Base-by-base conservation (phyloP, 2,888 invertebrate species). In the Stenichneumon culpator region DNA sequence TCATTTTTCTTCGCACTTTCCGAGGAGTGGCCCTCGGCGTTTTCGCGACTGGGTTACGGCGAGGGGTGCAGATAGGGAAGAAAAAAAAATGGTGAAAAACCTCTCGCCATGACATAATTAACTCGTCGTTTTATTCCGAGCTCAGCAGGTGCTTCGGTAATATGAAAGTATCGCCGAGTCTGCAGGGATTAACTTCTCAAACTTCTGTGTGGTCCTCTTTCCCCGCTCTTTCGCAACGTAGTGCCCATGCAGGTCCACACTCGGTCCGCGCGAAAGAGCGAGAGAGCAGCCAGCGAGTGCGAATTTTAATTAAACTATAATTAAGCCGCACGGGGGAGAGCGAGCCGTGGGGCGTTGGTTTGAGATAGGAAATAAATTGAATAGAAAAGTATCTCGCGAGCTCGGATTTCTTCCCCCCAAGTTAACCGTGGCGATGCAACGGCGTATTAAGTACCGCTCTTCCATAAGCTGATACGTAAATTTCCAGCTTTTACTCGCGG, bases 221-320 rank as follows among this genome's bases (percentile, higher is more conserved):
- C 36, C 36, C 74, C 4, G 28, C 79, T 44, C 79, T 60, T 74
- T 50, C 36, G 69, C 79, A 75, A 57, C 69, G 74, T 79, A 28
- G 73, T 74, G 72, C 77, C 65, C 70, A 60, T 70, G 47, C 54
- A 60, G 60, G 60, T 14, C 60, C 54, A n/a, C 47, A 11, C 63
- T 50, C n/a, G 74, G 32, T 11, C 44, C 52, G 7, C 19, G 25
- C 47, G 75, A 22, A 60, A 25, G 52, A 73, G 50, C 36, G 54
- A 32, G 87, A 70, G 68, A 32, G 60, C 54, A 32, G 60, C 28
- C 25, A 50, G 82, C 82, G 83, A 85, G 87, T 88, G 86, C 87
- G 89, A 89, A 90, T 92, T 92, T 92, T 92, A 92, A 92, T 93
- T 91, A 93, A 91, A 91, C 89, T 89, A 90, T 92, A 92, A 92